These are phyloP conservation scores for Todiramphus saurophagus DNA, from an alignment of 2,113 vertebrate genomes.

Conservation along the genomic window DNA sequence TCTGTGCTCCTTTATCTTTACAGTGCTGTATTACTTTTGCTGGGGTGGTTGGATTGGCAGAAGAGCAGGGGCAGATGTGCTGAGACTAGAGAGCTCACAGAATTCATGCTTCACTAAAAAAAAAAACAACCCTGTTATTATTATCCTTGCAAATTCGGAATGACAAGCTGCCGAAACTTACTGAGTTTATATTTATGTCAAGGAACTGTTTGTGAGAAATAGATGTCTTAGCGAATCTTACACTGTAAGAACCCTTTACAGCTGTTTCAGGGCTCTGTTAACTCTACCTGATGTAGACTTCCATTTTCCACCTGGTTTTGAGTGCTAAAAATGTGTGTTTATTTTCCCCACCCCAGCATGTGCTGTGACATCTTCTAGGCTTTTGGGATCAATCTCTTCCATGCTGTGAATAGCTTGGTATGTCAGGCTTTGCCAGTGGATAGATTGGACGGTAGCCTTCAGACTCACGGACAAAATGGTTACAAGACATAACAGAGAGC, in stretches of 20 bases:
- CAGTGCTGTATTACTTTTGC: neutral
- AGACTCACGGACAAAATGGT: neutral
- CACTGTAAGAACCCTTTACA: neutral
- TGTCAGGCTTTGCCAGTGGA: neutral
- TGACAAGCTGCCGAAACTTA: conserved; percentile 34
- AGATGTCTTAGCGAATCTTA: neutral
- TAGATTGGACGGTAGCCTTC: accelerated
- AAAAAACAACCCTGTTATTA: neutral
- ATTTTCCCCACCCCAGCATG: neutral
- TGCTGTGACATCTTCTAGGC: neutral
- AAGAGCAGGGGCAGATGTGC: conserved; percentile 51
- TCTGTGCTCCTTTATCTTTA: neutral
- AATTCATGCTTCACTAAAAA: conserved; percentile 45
- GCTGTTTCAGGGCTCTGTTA: neutral
- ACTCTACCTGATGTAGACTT: neutral
- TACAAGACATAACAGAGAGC: neutral
- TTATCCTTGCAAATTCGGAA: conserved; percentile 53
- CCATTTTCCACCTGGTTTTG: neutral
- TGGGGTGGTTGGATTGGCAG: conserved; percentile 29
- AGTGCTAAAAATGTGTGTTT: neutral
- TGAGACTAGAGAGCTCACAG: conserved; percentile 21
- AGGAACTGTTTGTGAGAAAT: conserved; percentile 45
- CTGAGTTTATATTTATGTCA: conserved; percentile 42
- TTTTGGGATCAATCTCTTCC: neutral
- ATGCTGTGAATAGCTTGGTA: neutral